phyloP scores from a whole-genome alignment of 2,113 vertebrate genomes.

The Scomber colias region DNA sequence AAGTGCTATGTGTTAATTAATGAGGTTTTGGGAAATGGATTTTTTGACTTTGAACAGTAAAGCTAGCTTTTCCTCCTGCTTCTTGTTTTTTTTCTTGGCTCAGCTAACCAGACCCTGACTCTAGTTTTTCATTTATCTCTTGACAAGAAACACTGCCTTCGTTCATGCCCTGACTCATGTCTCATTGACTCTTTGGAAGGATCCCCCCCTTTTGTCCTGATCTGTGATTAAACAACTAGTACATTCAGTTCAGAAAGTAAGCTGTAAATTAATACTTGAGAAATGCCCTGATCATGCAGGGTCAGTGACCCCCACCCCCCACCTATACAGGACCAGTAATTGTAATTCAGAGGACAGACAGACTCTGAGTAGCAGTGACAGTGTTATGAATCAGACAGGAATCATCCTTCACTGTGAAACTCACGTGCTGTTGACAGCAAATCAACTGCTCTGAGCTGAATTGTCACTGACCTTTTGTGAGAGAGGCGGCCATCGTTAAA shows the following conservation, averaged over 20 bases:
- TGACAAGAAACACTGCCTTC: background rate
- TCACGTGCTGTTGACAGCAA: too few species aligned
- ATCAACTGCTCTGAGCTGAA: too few species aligned
- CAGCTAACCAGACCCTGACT: too few species aligned
- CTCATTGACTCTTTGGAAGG: background rate
- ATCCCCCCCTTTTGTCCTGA: background rate
- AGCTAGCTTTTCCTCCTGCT: too few species aligned
- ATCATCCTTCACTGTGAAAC: too few species aligned
- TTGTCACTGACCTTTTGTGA: conserved; percentile 31
- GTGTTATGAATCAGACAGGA: too few species aligned
- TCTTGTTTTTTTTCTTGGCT: too few species aligned
- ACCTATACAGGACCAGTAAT: background rate
- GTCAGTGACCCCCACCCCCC: too few species aligned
- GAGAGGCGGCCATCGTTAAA: conserved; percentile 33
- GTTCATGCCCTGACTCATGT: background rate
- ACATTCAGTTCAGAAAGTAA: background rate
- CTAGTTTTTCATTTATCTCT: too few species aligned
- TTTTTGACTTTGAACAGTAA: too few species aligned
- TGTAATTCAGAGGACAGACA: conserved; percentile 5
- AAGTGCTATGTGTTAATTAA: too few species aligned
- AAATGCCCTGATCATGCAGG: background rate
- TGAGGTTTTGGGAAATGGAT: too few species aligned
- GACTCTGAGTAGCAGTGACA: background rate
- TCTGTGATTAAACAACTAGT: background rate
- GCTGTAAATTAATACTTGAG: background rate